phyloP scores from a whole-genome alignment of 1,140 invertebrate species.

The Neodiprion fabricii region DNA sequence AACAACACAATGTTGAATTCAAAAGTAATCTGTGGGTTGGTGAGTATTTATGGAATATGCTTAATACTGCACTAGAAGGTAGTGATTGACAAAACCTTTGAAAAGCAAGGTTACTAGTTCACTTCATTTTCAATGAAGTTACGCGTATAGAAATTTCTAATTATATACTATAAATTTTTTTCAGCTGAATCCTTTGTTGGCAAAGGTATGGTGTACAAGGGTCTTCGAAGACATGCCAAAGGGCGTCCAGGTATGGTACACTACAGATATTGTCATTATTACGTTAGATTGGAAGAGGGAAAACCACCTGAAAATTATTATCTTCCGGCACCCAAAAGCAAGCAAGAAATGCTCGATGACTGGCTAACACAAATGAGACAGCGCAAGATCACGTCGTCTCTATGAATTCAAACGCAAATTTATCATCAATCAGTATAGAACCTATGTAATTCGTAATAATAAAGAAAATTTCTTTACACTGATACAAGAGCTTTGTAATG shows the following conservation, averaged over 20 bases:
- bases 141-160: slow-evolving; percentile 8
- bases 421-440: not conserved
- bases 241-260: slow-evolving; percentile 72
- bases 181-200: slow-evolving; percentile 85
- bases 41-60: slow-evolving; percentile 62
- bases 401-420: slow-evolving; percentile 58
- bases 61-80: not conserved
- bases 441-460: slow-evolving; percentile 3
- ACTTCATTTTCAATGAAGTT: slow-evolving; percentile 26
- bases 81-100: slow-evolving; percentile 13
- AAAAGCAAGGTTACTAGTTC: slow-evolving; percentile 17
- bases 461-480: not conserved
- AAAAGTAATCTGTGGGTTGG: slow-evolving; percentile 96
- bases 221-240: slow-evolving; percentile 82
- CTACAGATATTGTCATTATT: slow-evolving; percentile 88
- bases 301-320: slow-evolving; percentile 87
- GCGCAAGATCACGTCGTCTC: slow-evolving; percentile 73
- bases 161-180: slow-evolving; percentile 42
- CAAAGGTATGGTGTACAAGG: slow-evolving; percentile 81
- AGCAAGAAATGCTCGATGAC: slow-evolving; percentile 74
- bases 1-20: slow-evolving; percentile 93
- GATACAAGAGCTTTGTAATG: no score
- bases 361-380: slow-evolving; percentile 76
- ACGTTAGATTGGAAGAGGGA: slow-evolving; percentile 90
- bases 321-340: slow-evolving; percentile 67